Evolutionary conservation across 2,113 vertebrate genomes (phyloP), one percentile per base, ranked within the genome.

Genomic region (Tragelaphus imberbis): DNA sequence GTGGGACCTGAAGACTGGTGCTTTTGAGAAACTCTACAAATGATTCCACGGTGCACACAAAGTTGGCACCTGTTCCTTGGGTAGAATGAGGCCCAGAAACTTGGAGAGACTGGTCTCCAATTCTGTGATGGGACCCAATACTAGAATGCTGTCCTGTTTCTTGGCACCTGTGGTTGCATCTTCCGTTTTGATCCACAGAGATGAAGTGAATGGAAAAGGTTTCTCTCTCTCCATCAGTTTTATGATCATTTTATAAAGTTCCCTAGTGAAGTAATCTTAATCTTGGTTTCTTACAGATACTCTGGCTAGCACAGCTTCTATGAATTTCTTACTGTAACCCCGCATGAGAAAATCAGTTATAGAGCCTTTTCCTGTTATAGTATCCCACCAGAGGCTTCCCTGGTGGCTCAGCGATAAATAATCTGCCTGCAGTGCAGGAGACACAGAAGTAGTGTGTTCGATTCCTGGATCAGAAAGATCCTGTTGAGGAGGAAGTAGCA

Each of bases 361-460:
- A 84, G 25, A 90, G 9, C 0, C 55, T 92, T 93, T 84, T 84
- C 28, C 28, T 92, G 5, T 75, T 90, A 51, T 15, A 58, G 8
- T n/a, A 49, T 79, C 49, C 71, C 11, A 40, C 40, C 30, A 77
- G 71, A 77, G 40, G 23, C 71, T 77, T 77, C 12, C 6, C 12
- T 44, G 71, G 23, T 77, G 71, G 40, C 23, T 77, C 71, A 77
- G 40, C 0, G 1, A 23, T 44, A 77, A 77, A 77, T 40, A 44
- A 77, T 77, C 40, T 77, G 71, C 23, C 40, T 44, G 40, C 40
- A 77, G 40, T 44, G 40, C 71, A 44, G 23, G 40, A 77, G 40
- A 44, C 36, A 27, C 40, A 44, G 12, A 23, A 77, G 40, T 77
- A 2, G 0, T 44, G 23, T 0, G 2, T 77, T 77, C 0, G 1